Conservation (phyloP, 2,888 invertebrate genomes). For the Metellina segmentata region DNA sequence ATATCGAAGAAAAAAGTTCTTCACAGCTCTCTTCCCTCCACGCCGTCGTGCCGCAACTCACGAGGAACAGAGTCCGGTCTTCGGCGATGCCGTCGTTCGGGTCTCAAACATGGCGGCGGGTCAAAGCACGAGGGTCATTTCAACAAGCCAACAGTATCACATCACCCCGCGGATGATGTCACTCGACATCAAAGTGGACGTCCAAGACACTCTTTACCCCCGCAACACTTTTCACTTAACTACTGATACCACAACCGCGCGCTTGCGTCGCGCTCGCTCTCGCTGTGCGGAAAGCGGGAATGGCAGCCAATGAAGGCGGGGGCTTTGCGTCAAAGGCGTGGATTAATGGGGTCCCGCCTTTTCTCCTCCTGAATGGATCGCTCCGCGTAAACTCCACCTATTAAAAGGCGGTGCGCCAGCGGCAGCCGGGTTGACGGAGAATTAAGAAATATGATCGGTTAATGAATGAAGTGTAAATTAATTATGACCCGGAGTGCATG, state of each 20-base stretch:
- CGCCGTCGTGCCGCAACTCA: not conserved
- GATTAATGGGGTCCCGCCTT: slow-evolving; percentile 17
- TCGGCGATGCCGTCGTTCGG: not conserved
- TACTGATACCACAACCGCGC: slow-evolving; percentile 55
- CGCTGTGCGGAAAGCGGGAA: slow-evolving; percentile 19
- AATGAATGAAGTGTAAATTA: slow-evolving; percentile 76
- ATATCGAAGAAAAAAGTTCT: not conserved
- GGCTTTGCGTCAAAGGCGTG: slow-evolving; percentile 6
- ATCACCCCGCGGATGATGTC: slow-evolving; percentile 55
- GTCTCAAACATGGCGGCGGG: slow-evolving; percentile 66
- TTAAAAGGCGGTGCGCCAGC: slow-evolving; percentile 51
- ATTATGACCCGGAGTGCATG: slow-evolving; percentile 41
- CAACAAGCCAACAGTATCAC: slow-evolving; percentile 51
- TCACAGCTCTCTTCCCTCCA: too few species aligned
- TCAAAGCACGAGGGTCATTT: slow-evolving; percentile 63
- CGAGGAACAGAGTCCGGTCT: not conserved
- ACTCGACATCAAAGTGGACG: slow-evolving; percentile 61
- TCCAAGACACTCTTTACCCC: slow-evolving; percentile 67
- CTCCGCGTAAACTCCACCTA: slow-evolving; percentile 33
- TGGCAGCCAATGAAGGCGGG: slow-evolving; percentile 62
- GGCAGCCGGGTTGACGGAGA: slow-evolving; percentile 17
- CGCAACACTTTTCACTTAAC: slow-evolving; percentile 68
- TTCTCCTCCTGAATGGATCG: slow-evolving; percentile 34
- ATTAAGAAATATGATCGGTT: slow-evolving; percentile 74
- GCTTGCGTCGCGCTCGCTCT: slow-evolving; percentile 50